Base-by-base conservation (phyloP, 2,113 vertebrate genomes). In the Cavia porcellus region DNA sequence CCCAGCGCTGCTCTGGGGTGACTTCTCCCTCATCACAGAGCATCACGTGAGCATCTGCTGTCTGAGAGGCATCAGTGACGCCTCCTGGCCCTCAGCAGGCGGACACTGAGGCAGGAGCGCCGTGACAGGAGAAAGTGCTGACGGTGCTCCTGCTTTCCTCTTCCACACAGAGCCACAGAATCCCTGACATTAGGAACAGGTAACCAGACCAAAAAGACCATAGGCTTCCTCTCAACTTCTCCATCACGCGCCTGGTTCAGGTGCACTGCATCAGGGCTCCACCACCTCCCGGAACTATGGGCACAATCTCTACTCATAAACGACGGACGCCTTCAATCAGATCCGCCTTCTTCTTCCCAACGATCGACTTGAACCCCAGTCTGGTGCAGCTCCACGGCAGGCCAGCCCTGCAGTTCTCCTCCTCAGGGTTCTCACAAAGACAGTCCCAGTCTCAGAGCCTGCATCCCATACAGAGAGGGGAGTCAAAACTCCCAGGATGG, bases 1-100 rank as follows among this genome's bases (percentile, higher is more conserved):
- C 42, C 83, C 42, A 95, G 42, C 79, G 59, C 2, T 87, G 86
- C 52, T 74, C 92, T 93, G 75, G 74, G 77, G 90, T 81, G 59
- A 90, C n/a, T 90, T 86, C 83, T 38, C 28, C 32, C 14, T 66
- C 47, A 83, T 88, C 66, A 52, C 2, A 92, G 92, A 94, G 85
- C 55, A 74, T 86, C 38, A 25, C 57, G 57, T 62, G 15, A 95
- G 85, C 79, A 83, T 50, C 35, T 17, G 50, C 7, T 42, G 62
- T 89, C 30, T 66, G 45, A 90, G n/a, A 96, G 93, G 59, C 8
- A 74, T 11, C 8, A 91, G 81, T 52, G 52, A n/a, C 0, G 32
- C 47, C 77, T 68, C 19, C 22, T 45, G 28, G 17, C 66, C 68
- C 84, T 96, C 17, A n/a, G 28, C 59, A 92, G 93, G 64, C n/a